Evolutionary conservation across 2,113 vertebrate genomes (phyloP).

Genomic region (Platichthys flesus): DNA sequence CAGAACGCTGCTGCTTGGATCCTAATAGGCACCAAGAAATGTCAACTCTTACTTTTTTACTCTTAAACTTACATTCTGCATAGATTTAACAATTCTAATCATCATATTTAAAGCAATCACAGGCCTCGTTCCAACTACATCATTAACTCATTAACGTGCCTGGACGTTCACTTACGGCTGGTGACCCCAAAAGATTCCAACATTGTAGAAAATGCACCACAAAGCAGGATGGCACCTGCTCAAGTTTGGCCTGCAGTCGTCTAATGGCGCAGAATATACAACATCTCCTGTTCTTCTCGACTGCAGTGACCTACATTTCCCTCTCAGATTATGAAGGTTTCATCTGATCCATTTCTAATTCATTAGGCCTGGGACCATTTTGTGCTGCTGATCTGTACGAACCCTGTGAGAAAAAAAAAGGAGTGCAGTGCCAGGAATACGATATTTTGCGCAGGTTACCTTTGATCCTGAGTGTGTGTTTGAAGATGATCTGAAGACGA

Average conservation of each 20-base stretch:
- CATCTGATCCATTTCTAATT: constrained; percentile 48
- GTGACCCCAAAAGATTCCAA: background rate
- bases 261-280: constrained; percentile 4
- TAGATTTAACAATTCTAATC: background rate
- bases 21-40: too few relatives aligned
- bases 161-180: too few relatives aligned
- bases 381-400: background rate
- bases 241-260: background rate
- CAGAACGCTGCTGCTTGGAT: too few relatives aligned
- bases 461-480: background rate
- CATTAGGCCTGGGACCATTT: constrained; percentile 31
- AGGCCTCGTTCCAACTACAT: too few relatives aligned
- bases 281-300: background rate
- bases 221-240: too few relatives aligned
- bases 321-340: constrained; percentile 44
- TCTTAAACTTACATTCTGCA: too few relatives aligned
- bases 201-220: background rate
- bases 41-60: too few relatives aligned
- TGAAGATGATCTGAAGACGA: background rate
- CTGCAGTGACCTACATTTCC: constrained; percentile 45
- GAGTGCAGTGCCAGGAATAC: background rate
- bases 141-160: too few relatives aligned
- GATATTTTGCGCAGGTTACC: background rate
- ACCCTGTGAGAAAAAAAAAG: too few relatives aligned
- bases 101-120: background rate